phyloP scores from a whole-genome alignment of 30 jellyfish, hydroid and myxozoan genomes.

The Chrysaora quinquecirrha region DNA sequence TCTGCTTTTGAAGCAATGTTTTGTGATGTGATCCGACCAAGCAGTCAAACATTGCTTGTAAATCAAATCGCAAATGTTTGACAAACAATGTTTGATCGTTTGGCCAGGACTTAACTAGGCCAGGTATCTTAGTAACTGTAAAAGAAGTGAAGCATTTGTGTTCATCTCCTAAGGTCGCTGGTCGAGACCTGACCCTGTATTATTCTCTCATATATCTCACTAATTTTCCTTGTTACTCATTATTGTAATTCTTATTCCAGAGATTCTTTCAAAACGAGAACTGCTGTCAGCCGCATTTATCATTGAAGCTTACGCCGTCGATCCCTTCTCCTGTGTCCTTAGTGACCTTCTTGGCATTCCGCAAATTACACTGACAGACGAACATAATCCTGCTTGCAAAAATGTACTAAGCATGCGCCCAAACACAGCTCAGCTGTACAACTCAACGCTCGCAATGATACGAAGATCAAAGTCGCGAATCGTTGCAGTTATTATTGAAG shows the following conservation, averaged over 20 bases:
- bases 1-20: no score
- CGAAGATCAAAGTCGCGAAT: constrained; percentile 62
- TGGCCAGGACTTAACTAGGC: no score
- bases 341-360: constrained; percentile 85
- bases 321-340: constrained; percentile 72
- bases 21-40: no score
- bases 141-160: no score
- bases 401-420: constrained; percentile 87
- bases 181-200: no score
- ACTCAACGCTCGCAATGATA: constrained; percentile 68
- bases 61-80: no score
- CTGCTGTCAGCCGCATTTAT: constrained; percentile 68
- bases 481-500: constrained; percentile 80
- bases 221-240: no score
- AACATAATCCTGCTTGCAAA: constrained; percentile 71
- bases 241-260: constrained; percentile 1
- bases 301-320: constrained; percentile 66
- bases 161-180: no score
- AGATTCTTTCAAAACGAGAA: constrained; percentile 23
- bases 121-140: no score
- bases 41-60: no score
- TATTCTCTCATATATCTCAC: no score
- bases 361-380: constrained; percentile 73
- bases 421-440: constrained; percentile 65
- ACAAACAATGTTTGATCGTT: no score